A percentile compares a stretch with the other conserved stretches of the same genome.
Evolutionary conservation across 37 sponge, comb jelly and placozoan species (phyloP).

Genomic region (Hormiphora californensis): DNA sequence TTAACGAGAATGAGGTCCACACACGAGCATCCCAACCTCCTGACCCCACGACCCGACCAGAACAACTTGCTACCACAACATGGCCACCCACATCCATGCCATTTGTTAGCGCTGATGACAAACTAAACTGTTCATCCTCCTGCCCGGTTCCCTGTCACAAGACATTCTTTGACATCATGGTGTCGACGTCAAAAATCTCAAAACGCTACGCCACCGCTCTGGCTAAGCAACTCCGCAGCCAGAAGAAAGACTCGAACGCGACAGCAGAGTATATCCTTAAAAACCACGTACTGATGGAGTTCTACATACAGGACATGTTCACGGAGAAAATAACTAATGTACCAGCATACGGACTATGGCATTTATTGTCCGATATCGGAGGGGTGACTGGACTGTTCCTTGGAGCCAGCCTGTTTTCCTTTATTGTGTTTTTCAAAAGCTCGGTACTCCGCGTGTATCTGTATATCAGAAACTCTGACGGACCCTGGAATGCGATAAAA

Average conservation of each 20-base stretch:
- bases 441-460: not conserved
- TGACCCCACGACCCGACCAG: not conserved
- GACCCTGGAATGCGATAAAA: too few relatives aligned
- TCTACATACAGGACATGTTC: not conserved
- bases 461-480: too few relatives aligned
- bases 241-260: not conserved
- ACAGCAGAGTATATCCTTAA: not conserved
- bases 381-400: not conserved
- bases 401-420: not conserved
- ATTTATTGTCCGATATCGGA: not conserved
- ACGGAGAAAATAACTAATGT: not conserved
- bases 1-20: not conserved
- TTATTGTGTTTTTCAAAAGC: not conserved
- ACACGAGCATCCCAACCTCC: not conserved
- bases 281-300: slow-evolving; percentile 7
- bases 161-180: not conserved
- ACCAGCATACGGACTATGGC: not conserved
- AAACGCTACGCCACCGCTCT: not conserved
- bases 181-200: not conserved
- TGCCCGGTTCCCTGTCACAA: not conserved
- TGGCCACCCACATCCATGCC: too few relatives aligned
- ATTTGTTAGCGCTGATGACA: too few relatives aligned
- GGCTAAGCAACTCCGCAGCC: not conserved
- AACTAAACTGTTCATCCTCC: not conserved
- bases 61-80: too few relatives aligned